Percentiles rank a stretch among this genome's conserved stretches.
phyloP scores from a whole-genome alignment of 2,113 vertebrate species.

The Gymnobelideus leadbeateri region DNA sequence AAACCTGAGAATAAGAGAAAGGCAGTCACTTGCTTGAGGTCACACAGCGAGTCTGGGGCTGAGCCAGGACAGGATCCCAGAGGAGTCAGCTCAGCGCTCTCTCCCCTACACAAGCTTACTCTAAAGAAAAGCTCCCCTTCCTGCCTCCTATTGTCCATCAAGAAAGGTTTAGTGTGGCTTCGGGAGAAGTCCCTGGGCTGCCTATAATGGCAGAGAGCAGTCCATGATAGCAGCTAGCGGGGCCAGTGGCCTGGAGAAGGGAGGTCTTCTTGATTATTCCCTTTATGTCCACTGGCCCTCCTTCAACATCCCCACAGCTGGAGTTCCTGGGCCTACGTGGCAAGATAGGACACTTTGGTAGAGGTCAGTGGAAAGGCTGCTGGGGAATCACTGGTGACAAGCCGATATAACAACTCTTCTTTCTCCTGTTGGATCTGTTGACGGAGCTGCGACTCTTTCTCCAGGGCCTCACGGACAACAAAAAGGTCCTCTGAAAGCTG shows the following conservation, averaged over 20 bases:
- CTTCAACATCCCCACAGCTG: neutral
- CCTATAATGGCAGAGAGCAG: neutral
- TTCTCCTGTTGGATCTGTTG: slow-evolving; percentile 90
- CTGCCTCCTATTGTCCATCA: neutral
- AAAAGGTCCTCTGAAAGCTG: slow-evolving; percentile 90
- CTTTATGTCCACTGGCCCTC: neutral
- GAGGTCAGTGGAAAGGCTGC: slow-evolving; percentile 82
- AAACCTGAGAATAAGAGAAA: neutral
- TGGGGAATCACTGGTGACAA: slow-evolving; percentile 84
- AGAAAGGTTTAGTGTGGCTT: neutral
- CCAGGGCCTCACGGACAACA: slow-evolving; percentile 85
- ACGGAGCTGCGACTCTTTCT: slow-evolving; percentile 86
- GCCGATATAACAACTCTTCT: slow-evolving; percentile 92
- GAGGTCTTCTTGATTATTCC: neutral
- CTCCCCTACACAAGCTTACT: neutral
- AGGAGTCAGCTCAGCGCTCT: neutral
- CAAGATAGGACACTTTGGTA: slow-evolving; percentile 80
- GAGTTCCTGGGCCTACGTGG: slow-evolving; percentile 67
- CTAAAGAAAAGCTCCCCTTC: neutral
- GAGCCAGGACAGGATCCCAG: neutral
- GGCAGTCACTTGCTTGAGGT: neutral
- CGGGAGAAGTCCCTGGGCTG: neutral
- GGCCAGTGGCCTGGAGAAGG: neutral
- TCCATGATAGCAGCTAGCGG: neutral
- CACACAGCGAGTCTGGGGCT: neutral